Percentiles rank a stretch among this genome's conserved stretches.
phyloP scores from a whole-genome alignment of 2,888 invertebrate genomes.

The Muschampia plurimacula region DNA sequence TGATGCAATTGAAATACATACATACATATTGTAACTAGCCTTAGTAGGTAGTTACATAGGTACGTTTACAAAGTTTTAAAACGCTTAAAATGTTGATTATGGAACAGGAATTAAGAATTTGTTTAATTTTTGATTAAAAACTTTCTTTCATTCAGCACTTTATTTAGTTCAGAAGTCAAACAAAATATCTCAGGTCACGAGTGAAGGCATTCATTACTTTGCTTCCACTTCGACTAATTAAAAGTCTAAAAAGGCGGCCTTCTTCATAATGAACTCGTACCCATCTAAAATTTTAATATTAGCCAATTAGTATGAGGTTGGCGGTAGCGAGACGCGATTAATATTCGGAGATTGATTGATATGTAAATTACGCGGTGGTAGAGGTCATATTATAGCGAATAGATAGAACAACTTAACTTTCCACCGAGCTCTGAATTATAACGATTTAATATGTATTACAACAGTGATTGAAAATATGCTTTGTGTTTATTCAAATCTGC shows the following conservation, averaged over 20 bases:
- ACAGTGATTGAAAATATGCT: slow-evolving; percentile 6
- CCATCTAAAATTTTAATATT: slow-evolving; percentile 35
- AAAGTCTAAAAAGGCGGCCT: slow-evolving; percentile 23
- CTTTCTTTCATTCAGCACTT: neutral
- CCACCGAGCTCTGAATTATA: neutral
- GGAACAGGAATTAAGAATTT: slow-evolving; percentile 13
- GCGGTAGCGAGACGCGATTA: slow-evolving; percentile 26
- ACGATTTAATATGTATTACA: slow-evolving; percentile 10
- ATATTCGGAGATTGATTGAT: slow-evolving; percentile 39
- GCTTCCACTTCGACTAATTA: slow-evolving; percentile 22
- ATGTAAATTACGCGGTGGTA: slow-evolving; percentile 29
- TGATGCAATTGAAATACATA: neutral
- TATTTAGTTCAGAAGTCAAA: slow-evolving; percentile 5
- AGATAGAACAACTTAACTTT: slow-evolving; percentile 22
- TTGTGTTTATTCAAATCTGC: neutral
- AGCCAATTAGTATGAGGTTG: slow-evolving; percentile 28
- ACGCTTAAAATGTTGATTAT: neutral
- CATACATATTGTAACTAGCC: neutral
- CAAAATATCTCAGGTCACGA: slow-evolving; percentile 7
- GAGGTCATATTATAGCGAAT: slow-evolving; percentile 18
- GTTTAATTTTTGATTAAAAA: neutral
- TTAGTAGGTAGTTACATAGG: neutral
- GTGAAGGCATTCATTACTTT: slow-evolving; percentile 10
- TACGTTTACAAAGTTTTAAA: neutral
- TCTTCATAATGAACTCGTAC: slow-evolving; percentile 26